Evolutionary conservation across 2,888 invertebrate genomes (phyloP), one percentile per base, ranked within the genome.

Genomic region (Pediacus dermestoides): DNA sequence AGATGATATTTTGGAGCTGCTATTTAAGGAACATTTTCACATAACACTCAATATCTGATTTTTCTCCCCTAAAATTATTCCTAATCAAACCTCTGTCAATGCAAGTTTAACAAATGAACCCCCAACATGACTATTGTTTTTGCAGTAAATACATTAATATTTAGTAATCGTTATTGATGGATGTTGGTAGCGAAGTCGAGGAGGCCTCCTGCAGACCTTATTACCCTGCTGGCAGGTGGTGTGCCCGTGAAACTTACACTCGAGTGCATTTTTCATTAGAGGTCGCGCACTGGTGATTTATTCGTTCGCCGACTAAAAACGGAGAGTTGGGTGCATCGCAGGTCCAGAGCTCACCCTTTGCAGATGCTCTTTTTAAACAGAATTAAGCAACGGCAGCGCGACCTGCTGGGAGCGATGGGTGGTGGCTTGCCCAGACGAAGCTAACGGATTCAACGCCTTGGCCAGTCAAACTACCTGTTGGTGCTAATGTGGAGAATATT

Each of bases 191-290:
- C 64, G 53, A 52, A 47, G 44, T 48, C 28, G 48, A 55, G 60
- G 53, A 57, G 28, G 28, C 60, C 64, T 54, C 67, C 66, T 54
- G 61, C 55, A 50, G 66, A 60, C 55, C 65, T 63, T 66, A 67
- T 67, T 67, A 67, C 64, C 63, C 60, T 58, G 63, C 50, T 63
- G 44, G 60, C 65, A 58, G 65, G 67, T 48, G 65, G 61, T 57
- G 55, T 48, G 54, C 57, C 49, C 52, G 58, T 58, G 58, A 56
- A 59, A 60, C 58, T 60, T 59, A 58, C 58, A 59, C 59, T 58
- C 47, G 37, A 48, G 39, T 39, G 50, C 53, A 54, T 57, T 57
- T 59, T 59, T 59, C 57, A 57, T 57, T 55, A 55, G 50, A 50
- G 46, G 49, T 53, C 49, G 53, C 50, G 55, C 52, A 47, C 32